A percentile compares a stretch with the other conserved stretches of the same genome.
Conservation (phyloP, 2,113 vertebrate genomes). For the Proterorhinus semilunaris region DNA sequence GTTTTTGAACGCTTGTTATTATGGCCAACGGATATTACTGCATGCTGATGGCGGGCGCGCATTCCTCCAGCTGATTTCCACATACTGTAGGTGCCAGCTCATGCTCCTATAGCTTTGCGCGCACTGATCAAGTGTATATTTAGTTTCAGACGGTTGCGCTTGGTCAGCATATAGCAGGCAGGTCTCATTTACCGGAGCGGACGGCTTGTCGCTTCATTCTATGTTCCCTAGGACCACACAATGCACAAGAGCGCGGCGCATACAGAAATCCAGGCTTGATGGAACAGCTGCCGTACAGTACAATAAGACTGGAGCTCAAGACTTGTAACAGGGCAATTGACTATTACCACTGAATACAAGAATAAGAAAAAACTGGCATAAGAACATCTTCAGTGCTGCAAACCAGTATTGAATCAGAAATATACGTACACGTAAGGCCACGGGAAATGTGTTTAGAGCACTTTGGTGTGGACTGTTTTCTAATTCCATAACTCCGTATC, state of each 20-base stretch:
- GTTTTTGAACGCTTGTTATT: too few relatives aligned
- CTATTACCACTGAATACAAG: neutral
- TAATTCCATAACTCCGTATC: too few relatives aligned
- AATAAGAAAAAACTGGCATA: neutral
- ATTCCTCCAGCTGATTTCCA: slow-evolving; percentile 56
- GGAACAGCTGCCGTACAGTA: slow-evolving; percentile 7
- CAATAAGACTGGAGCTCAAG: neutral
- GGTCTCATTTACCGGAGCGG: slow-evolving; percentile 47
- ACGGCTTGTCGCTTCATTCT: slow-evolving; percentile 55
- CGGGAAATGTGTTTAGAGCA: too few relatives aligned
- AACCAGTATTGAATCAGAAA: too few relatives aligned
- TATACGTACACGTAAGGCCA: too few relatives aligned
- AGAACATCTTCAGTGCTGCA: too few relatives aligned
- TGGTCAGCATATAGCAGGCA: slow-evolving; percentile 63
- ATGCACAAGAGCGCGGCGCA: slow-evolving; percentile 27
- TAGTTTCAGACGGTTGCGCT: slow-evolving; percentile 45
- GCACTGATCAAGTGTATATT: slow-evolving; percentile 61
- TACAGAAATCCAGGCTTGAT: neutral
- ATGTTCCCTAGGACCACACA: slow-evolving; percentile 25
- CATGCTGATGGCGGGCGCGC: neutral
- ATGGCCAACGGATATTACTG: too few relatives aligned
- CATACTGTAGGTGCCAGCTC: slow-evolving; percentile 21
- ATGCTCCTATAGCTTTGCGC: slow-evolving; percentile 31
- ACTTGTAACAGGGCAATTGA: neutral
- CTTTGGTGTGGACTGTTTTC: too few relatives aligned